Conservation (phyloP, 1,140 invertebrate species). For the Mactra quadrangularis region DNA sequence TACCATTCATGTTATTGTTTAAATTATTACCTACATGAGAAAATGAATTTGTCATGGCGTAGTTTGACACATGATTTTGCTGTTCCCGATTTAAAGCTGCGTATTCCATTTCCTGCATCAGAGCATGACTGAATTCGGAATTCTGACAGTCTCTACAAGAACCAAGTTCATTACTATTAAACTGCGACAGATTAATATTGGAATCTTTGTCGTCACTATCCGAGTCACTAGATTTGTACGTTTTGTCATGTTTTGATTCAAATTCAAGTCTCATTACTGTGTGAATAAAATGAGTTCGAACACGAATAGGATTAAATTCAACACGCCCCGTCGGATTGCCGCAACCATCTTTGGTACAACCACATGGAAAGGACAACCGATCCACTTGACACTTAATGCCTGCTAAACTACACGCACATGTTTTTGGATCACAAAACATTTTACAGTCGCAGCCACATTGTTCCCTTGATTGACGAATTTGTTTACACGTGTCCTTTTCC, state of each 20-base stretch:
- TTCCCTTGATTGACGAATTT: conserved; percentile 95
- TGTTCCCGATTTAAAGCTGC: conserved; percentile 66
- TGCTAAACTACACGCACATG: conserved; percentile 95
- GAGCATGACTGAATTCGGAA: conserved; percentile 80
- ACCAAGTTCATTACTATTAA: conserved; percentile 82
- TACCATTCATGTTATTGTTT: conserved; percentile 39
- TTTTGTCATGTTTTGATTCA: conserved; percentile 90
- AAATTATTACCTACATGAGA: conserved; percentile 34
- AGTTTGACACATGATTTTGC: conserved; percentile 51
- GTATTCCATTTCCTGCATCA: conserved; percentile 81
- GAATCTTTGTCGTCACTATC: conserved; percentile 58
- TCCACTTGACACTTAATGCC: conserved; percentile 99
- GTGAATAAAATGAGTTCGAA: conserved; percentile 98
- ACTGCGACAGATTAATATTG: conserved; percentile 72
- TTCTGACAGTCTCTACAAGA: conserved; percentile 83
- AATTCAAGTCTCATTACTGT: conserved; percentile 97
- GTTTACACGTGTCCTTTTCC: conserved; percentile 97
- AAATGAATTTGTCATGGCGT: conserved; percentile 44
- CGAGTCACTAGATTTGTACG: conserved; percentile 24
- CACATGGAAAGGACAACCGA: conserved; percentile 97
- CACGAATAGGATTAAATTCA: conserved; percentile 97
- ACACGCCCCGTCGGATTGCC: conserved; percentile 95
- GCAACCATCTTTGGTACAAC: conserved; percentile 97
- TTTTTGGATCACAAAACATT: conserved; percentile 96
- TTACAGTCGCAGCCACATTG: conserved; percentile 97